These are phyloP conservation scores for Parazoanthus swiftii DNA, from an alignment of 92 coral and sea anemone species.

Conservation along the genomic window DNA sequence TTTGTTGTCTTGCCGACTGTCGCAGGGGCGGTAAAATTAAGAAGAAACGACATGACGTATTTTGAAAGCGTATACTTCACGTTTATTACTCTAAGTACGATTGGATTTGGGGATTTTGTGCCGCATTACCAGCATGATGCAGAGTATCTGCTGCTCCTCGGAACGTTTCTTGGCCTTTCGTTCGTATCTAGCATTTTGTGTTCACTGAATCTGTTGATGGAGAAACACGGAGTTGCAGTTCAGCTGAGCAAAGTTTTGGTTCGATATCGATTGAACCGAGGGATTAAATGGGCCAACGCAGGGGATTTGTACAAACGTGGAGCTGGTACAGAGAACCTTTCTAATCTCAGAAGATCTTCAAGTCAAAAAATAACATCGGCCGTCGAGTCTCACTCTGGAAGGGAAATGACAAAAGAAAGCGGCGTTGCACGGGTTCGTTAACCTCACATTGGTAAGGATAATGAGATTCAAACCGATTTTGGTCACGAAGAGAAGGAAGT, in stretches of 20 bases:
- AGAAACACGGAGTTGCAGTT: conserved; percentile 61
- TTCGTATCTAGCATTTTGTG: conserved; percentile 82
- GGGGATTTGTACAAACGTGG: background rate
- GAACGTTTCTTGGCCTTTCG: conserved; percentile 66
- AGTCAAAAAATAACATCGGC: background rate
- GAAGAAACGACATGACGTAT: conserved; percentile 51
- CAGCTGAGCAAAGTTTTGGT: background rate
- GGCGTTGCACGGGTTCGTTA: background rate
- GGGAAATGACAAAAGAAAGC: background rate
- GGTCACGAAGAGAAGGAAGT: background rate
- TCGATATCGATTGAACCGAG: background rate
- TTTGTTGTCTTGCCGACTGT: conserved; percentile 53
- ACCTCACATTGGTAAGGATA: background rate
- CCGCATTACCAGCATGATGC: conserved; percentile 50
- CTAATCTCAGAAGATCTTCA: background rate
- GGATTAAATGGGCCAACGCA: background rate
- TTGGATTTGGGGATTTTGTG: conserved; percentile 81
- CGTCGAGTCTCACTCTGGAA: background rate
- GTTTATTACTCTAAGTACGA: conserved; percentile 72
- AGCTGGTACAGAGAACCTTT: background rate
- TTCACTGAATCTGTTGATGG: conserved; percentile 64
- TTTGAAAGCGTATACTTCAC: conserved; percentile 75
- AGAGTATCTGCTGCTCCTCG: background rate
- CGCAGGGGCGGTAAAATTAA: conserved; percentile 47
- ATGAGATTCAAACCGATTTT: background rate